Evolutionary conservation across 1,140 invertebrate genomes (phyloP).

Genomic region (Drosophila athabasca): DNA sequence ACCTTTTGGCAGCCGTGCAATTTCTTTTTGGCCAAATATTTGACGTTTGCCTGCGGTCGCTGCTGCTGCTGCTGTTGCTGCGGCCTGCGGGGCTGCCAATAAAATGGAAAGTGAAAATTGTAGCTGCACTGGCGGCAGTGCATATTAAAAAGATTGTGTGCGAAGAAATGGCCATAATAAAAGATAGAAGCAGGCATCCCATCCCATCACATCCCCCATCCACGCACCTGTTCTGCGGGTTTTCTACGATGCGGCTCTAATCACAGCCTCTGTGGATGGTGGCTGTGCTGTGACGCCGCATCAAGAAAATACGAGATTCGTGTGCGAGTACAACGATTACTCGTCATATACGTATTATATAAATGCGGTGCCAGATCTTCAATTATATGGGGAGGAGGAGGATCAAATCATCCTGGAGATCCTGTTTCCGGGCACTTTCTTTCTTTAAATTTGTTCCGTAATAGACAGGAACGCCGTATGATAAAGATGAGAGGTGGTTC

Average conservation of each 20-base stretch:
- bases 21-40: conserved; percentile 82
- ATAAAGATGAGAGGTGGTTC: too few species aligned
- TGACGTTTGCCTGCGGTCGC: conserved; percentile 54
- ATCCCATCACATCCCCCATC: conserved; percentile 11
- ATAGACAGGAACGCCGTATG: too few species aligned
- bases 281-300: conserved; percentile 16
- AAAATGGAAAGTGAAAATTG: conserved; percentile 82
- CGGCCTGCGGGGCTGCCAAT: conserved; percentile 57
- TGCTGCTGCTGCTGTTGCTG: conserved; percentile 33
- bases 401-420: not conserved
- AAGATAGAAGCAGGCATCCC: conserved; percentile 58
- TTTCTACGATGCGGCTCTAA: conserved; percentile 60
- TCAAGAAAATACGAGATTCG: too few species aligned
- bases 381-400: conserved; percentile 54
- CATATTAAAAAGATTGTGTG: conserved; percentile 68
- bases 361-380: conserved; percentile 53
- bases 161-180: conserved; percentile 64
- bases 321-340: too few species aligned
- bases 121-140: conserved; percentile 61
- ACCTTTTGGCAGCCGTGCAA: conserved; percentile 76
- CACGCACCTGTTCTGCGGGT: conserved; percentile 74
- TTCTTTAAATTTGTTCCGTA: too few species aligned
- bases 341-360: conserved; percentile 65
- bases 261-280: conserved; percentile 33
- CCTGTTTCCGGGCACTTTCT: too few species aligned